A percentile compares a stretch with the other conserved stretches of the same genome.
Evolutionary conservation across 2,888 invertebrate species (phyloP).

Genomic region (Papilio protenor): DNA sequence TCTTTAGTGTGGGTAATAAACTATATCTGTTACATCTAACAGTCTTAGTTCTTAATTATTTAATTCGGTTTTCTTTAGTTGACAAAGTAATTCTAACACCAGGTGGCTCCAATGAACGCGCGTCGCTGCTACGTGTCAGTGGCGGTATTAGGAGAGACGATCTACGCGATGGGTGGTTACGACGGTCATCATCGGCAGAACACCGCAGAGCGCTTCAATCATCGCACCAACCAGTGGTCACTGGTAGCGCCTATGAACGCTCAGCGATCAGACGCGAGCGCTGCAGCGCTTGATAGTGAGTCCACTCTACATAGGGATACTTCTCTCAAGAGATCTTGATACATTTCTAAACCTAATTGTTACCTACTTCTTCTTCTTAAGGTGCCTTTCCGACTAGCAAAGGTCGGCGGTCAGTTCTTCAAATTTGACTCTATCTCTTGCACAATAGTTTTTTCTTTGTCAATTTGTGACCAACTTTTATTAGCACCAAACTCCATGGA

Average conservation of each 20-base stretch:
- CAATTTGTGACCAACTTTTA: no score
- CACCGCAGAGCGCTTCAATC: conserved; percentile 94
- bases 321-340: background rate
- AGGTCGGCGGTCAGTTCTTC: no score
- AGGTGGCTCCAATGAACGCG: conserved; percentile 94
- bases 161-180: conserved; percentile 95
- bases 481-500: background rate
- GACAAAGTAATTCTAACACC: background rate
- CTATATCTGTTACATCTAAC: background rate
- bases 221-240: conserved; percentile 94
- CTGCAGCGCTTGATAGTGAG: conserved; percentile 91
- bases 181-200: conserved; percentile 94
- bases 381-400: no score
- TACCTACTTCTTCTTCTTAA: no score
- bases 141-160: conserved; percentile 89
- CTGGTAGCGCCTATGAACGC: conserved; percentile 94
- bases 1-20: no score
- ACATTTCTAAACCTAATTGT: background rate
- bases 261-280: conserved; percentile 95
- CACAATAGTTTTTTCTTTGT: background rate
- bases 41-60: background rate
- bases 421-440: no score
- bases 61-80: background rate
- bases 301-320: conserved; percentile 19
- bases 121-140: conserved; percentile 95